These are phyloP conservation scores for Orestias chungarensis DNA, from an alignment of 2,797 vertebrate genomes.

Conservation along the genomic window DNA sequence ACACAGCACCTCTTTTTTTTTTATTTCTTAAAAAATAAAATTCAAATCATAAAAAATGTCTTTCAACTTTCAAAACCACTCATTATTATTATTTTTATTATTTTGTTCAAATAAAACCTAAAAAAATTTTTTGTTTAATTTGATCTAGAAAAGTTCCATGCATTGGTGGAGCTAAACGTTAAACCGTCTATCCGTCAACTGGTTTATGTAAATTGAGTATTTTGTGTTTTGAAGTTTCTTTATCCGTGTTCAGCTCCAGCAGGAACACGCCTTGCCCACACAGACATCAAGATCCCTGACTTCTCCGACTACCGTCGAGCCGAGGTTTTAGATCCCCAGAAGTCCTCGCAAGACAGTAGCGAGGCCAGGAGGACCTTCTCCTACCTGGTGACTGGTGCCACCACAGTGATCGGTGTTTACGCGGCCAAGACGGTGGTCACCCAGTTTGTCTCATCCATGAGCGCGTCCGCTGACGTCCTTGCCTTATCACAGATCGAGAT, in stretches of 20 bases:
- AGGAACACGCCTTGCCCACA: slow-evolving; percentile 83
- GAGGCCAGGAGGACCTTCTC: slow-evolving; percentile 85
- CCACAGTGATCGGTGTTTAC: slow-evolving; percentile 81
- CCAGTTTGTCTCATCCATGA: slow-evolving; percentile 90
- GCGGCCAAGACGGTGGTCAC: slow-evolving; percentile 85
- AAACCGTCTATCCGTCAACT: too few species aligned
- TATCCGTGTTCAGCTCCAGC: slow-evolving; percentile 70
- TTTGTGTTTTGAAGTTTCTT: too few species aligned
- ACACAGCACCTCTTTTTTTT: too few species aligned
- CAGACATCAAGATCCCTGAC: slow-evolving; percentile 86
- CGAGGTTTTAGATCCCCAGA: slow-evolving; percentile 78
- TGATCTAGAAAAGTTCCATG: too few species aligned
- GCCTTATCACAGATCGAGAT: slow-evolving; percentile 91
- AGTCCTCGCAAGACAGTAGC: slow-evolving; percentile 83
- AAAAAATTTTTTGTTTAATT: too few species aligned
- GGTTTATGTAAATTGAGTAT: too few species aligned
- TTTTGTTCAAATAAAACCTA: too few species aligned
- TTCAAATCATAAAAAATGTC: too few species aligned
- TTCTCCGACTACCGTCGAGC: slow-evolving; percentile 87
- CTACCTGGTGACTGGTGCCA: slow-evolving; percentile 86
- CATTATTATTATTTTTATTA: too few species aligned
- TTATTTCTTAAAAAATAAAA: too few species aligned
- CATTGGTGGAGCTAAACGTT: too few species aligned
- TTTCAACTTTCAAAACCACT: too few species aligned
- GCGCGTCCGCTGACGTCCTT: slow-evolving; percentile 89